Evolutionary conservation across 2,113 vertebrate genomes (phyloP).

Genomic region (Misgurnus mizolepis): DNA sequence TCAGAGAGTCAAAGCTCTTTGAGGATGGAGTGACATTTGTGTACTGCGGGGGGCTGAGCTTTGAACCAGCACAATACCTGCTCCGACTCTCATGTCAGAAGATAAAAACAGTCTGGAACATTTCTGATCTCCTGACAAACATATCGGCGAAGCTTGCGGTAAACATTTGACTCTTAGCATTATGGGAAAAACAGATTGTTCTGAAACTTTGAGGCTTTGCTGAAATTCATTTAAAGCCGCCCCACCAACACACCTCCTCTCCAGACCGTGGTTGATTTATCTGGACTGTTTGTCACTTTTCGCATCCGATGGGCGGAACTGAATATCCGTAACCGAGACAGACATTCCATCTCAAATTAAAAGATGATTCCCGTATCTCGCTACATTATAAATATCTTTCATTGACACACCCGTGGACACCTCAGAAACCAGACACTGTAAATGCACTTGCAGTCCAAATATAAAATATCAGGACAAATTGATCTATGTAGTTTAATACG

Average conservation of each 20-base stretch:
- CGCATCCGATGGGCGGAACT: slow-evolving; percentile 36
- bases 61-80: slow-evolving; percentile 36
- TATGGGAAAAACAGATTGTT: not conserved
- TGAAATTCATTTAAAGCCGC: slow-evolving; percentile 27
- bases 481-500: not conserved
- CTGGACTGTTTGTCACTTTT: slow-evolving; percentile 23
- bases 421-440: slow-evolving; percentile 6
- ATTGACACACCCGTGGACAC: not conserved
- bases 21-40: slow-evolving; percentile 45
- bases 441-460: not conserved
- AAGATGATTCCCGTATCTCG: slow-evolving; percentile 25
- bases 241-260: not conserved
- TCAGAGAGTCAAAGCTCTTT: slow-evolving; percentile 35
- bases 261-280: slow-evolving; percentile 30
- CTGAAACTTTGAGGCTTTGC: not conserved
- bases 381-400: slow-evolving; percentile 9
- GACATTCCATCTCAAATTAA: slow-evolving; percentile 36
- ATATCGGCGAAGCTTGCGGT: slow-evolving; percentile 2
- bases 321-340: slow-evolving; percentile 26
- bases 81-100: slow-evolving; percentile 24
- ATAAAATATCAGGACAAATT: slow-evolving; percentile 21
- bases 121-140: slow-evolving; percentile 6
- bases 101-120: slow-evolving; percentile 32
- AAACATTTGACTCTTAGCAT: not conserved
- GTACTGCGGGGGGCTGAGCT: slow-evolving; percentile 34